Base-by-base conservation (phyloP, 2,797 vertebrate species). In the Gymnocypris eckloni region DNA sequence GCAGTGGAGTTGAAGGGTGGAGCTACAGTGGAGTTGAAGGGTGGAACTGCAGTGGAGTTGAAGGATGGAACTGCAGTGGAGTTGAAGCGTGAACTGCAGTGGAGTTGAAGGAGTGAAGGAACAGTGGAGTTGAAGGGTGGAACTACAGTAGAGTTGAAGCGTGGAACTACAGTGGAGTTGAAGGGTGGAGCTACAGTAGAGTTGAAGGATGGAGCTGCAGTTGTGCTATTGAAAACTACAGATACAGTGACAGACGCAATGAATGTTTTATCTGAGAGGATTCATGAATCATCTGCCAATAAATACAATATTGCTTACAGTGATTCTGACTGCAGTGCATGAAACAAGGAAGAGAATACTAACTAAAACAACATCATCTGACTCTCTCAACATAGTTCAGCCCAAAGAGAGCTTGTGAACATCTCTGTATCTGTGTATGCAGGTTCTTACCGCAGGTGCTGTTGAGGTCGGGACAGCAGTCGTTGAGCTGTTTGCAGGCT, bases 381-480 rank as follows among this genome's bases (percentile, higher is more conserved):
- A 43, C 20, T 71, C 69, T 70, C 6, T 13, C 11, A 33, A 16
- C 39, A 13, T 22, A 70, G 11, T n/a, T 43, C 2, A 71, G 69
- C 39, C 18, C 66, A 70, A 22, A 11, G 9, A 41, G 18, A 41
- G 67, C 37, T n/a, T 43, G 11, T 71, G 69, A 43, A 41, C 67
- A 39, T 69, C 16, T 69, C 16, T 11, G 9, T 69, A 2, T 67
- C 16, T 9, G 16, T 43, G 39, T n/a, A n/a, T 43, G 70, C 4
- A 6, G 0, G 43, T 18, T 50, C 72, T 76, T 37, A 76, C 72
- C 6, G 48, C 73, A 76, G 18, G 48, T 52, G 48, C 4, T 78
- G 50, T 78, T 78, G 75, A 7, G 0, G 75, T 78, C 75, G 11
- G 75, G 52, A 4, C 75, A 78, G 52, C 75, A 78, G 52, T 78